Evolutionary conservation across 1,140 invertebrate genomes (phyloP).

Genomic region (Odontomachus brunneus): DNA sequence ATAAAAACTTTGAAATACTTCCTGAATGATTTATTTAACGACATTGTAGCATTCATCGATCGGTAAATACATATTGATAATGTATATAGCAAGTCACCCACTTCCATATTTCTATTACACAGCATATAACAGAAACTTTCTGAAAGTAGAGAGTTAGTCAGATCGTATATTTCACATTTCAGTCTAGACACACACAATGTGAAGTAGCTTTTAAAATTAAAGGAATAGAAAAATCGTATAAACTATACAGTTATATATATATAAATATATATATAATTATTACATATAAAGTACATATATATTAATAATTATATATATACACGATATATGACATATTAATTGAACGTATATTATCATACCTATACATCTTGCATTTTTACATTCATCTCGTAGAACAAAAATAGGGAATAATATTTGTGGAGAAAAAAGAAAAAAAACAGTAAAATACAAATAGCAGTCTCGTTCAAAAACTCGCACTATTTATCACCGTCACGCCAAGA

Average conservation of each 20-base stretch:
- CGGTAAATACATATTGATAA: slow-evolving; percentile 57
- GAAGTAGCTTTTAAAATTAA: slow-evolving; percentile 64
- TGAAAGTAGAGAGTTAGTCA: slow-evolving; percentile 62
- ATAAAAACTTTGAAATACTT: slow-evolving; percentile 25
- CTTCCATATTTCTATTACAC: slow-evolving; percentile 20
- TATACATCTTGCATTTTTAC: slow-evolving; percentile 64
- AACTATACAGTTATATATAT: slow-evolving; percentile 55
- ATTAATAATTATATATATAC: neutral
- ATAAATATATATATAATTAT: neutral
- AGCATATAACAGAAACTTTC: slow-evolving; percentile 18
- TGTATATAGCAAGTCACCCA: slow-evolving; percentile 36
- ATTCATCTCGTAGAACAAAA: slow-evolving; percentile 57
- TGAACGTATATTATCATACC: slow-evolving; percentile 61
- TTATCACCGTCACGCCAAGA: neutral
- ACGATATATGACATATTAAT: slow-evolving; percentile 28
- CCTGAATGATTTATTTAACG: slow-evolving; percentile 54
- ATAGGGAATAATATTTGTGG: slow-evolving; percentile 10
- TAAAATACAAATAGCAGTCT: slow-evolving; percentile 42
- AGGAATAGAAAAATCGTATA: slow-evolving; percentile 65
- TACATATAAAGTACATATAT: slow-evolving; percentile 3
- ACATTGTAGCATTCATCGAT: slow-evolving; percentile 39
- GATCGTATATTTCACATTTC: slow-evolving; percentile 71
- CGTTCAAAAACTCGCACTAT: neutral
- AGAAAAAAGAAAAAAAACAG: slow-evolving; percentile 13
- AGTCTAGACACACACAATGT: slow-evolving; percentile 68